A percentile compares a stretch with the other conserved stretches of the same genome.
These are phyloP conservation scores for Python bivittatus DNA, from an alignment of 2,113 vertebrate genomes.

Conservation along the genomic window DNA sequence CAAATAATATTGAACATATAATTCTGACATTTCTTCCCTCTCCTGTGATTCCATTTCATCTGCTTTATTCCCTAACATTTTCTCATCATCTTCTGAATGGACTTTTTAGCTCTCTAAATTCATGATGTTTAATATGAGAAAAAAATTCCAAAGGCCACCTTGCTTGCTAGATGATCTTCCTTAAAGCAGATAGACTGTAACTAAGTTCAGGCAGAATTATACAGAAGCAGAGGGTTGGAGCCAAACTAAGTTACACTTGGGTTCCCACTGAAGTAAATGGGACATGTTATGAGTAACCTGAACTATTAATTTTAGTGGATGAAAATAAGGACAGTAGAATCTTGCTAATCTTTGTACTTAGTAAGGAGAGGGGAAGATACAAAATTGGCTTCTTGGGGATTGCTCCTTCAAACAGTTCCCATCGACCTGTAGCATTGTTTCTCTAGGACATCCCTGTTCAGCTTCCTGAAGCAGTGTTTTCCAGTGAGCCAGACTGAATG, in stretches of 20 bases:
- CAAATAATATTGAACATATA: neutral
- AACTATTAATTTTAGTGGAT: no score
- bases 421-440: no score
- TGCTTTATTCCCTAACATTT: neutral
- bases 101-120: constrained; percentile 14
- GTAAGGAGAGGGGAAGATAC: neutral
- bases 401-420: no score
- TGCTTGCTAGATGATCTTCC: neutral
- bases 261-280: neutral
- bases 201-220: neutral
- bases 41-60: neutral
- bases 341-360: no score
- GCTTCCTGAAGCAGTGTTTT: no score
- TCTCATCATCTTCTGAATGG: neutral
- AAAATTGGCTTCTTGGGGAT: neutral
- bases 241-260: neutral
- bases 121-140: neutral
- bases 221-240: neutral
- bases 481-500: no score
- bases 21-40: neutral
- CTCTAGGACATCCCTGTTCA: no score
- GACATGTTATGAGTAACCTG: neutral
- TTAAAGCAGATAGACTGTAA: neutral
- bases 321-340: no score
- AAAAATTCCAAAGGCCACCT: neutral